Conservation (phyloP, 23 tunicate genomes). For the Trididemnum miniatum region DNA sequence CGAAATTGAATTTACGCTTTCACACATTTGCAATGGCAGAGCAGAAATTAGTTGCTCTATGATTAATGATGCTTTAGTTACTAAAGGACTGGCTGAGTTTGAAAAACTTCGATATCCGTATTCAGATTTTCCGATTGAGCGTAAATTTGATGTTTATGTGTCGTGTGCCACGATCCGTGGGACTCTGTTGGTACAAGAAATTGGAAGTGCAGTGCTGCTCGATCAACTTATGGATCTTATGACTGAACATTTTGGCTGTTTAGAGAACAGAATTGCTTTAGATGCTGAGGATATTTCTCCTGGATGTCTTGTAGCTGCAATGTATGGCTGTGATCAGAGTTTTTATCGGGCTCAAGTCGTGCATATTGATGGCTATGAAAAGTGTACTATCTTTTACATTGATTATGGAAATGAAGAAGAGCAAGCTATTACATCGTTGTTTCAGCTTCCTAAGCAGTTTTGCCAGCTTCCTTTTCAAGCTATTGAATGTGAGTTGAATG, state of each 20-base stretch:
- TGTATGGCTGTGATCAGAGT: slow-evolving; percentile 40
- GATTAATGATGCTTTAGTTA: slow-evolving; percentile 9
- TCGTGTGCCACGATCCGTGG: slow-evolving; percentile 17
- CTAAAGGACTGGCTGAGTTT: slow-evolving; percentile 25
- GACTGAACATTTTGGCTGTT: background rate
- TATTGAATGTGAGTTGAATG: slow-evolving; percentile 31
- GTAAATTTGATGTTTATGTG: slow-evolving; percentile 21
- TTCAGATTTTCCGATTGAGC: background rate
- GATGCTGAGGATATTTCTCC: background rate
- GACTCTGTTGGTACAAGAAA: slow-evolving; percentile 26
- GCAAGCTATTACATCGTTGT: slow-evolving; percentile 27
- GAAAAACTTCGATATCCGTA: slow-evolving; percentile 9
- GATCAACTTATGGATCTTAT: slow-evolving; percentile 28
- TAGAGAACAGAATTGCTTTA: background rate
- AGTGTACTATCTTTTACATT: slow-evolving; percentile 21
- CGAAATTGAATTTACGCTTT: slow-evolving; percentile 40
- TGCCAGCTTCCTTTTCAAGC: slow-evolving; percentile 49
- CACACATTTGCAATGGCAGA: background rate
- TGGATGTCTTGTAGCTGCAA: slow-evolving; percentile 43
- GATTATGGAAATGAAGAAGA: slow-evolving; percentile 66
- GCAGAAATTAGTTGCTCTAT: background rate
- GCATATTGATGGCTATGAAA: slow-evolving; percentile 14
- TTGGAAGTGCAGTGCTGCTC: slow-evolving; percentile 11
- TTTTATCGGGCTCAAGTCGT: slow-evolving; percentile 51
- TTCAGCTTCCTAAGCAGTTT: slow-evolving; percentile 33